Evolutionary conservation across 1,140 invertebrate genomes (phyloP).

Genomic region (Philotrypesis tridentata): DNA sequence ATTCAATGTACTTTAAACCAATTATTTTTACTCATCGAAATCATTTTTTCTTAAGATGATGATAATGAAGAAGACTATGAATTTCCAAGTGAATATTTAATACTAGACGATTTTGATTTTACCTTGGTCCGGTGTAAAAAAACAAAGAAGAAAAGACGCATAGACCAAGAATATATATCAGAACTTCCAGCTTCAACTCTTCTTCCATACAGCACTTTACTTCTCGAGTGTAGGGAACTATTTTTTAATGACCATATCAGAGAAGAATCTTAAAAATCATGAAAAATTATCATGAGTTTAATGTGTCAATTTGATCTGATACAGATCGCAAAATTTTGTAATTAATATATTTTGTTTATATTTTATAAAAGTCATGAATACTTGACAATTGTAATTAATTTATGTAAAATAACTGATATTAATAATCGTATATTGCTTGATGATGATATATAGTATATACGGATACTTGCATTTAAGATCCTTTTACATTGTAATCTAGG

Average conservation of each 20-base stretch:
- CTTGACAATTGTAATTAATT: not conserved
- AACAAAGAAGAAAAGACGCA: constrained; percentile 49
- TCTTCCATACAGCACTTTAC: not conserved
- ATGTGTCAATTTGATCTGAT: constrained; percentile 18
- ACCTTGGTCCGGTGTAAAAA: constrained; percentile 55
- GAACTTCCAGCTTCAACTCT: not conserved
- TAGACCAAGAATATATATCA: constrained; percentile 6
- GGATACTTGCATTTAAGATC: constrained; percentile 17
- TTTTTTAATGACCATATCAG: constrained; percentile 6
- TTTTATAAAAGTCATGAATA: not conserved
- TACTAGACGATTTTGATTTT: constrained; percentile 64
- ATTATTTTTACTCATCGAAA: not conserved
- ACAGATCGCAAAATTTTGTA: not conserved
- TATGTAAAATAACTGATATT: not conserved
- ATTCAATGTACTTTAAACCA: not conserved
- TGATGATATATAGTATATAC: too few species aligned
- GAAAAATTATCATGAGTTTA: constrained; percentile 24
- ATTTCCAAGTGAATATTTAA: constrained; percentile 53
- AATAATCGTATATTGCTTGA: not conserved
- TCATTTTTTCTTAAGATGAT: constrained; percentile 41
- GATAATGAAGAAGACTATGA: constrained; percentile 52
- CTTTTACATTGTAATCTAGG: constrained; percentile 11
- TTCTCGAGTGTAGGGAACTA: not conserved
- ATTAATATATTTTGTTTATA: not conserved
- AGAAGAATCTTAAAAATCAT: not conserved